A percentile compares a stretch with the other conserved stretches of the same genome.
Evolutionary conservation across 2,888 invertebrate species (phyloP).

Genomic region (Gonocerus acuteangulatus): DNA sequence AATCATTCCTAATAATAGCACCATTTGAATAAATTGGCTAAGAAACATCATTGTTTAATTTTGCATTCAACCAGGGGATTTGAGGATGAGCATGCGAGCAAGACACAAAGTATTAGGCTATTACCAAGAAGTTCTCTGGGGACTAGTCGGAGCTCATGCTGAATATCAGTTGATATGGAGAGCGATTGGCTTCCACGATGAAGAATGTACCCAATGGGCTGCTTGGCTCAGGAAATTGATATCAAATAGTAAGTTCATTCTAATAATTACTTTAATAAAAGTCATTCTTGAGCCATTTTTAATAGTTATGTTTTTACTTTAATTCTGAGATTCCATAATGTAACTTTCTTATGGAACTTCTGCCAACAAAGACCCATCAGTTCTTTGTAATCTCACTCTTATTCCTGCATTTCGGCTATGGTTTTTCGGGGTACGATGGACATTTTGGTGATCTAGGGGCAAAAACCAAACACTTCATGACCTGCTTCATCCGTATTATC

Average conservation of each 20-base stretch:
- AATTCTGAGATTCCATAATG: no score
- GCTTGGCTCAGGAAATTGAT: conserved; percentile 38
- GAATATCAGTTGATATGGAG: conserved; percentile 81
- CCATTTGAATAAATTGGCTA: no score
- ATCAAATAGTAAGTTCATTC: conserved; percentile 30
- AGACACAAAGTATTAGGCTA: conserved; percentile 58
- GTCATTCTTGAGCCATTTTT: not conserved
- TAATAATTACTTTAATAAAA: not conserved
- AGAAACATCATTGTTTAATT: no score
- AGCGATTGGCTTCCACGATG: conserved; percentile 53
- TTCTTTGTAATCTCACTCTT: no score
- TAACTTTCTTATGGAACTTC: no score
- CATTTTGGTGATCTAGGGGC: no score
- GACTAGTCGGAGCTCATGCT: conserved; percentile 67
- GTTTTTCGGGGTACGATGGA: no score
- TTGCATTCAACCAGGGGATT: conserved; percentile 53
- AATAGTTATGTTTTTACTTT: not conserved
- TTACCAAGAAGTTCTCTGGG: conserved; percentile 70
- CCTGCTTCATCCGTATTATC: no score
- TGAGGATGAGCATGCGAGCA: conserved; percentile 54
- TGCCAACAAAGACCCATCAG: no score
- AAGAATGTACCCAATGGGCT: conserved; percentile 37
- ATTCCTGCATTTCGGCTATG: no score
- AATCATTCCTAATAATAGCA: no score
- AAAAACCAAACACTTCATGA: no score